Base-by-base conservation (phyloP, 2,888 invertebrate species). In the Glaucopsyche alexis region DNA sequence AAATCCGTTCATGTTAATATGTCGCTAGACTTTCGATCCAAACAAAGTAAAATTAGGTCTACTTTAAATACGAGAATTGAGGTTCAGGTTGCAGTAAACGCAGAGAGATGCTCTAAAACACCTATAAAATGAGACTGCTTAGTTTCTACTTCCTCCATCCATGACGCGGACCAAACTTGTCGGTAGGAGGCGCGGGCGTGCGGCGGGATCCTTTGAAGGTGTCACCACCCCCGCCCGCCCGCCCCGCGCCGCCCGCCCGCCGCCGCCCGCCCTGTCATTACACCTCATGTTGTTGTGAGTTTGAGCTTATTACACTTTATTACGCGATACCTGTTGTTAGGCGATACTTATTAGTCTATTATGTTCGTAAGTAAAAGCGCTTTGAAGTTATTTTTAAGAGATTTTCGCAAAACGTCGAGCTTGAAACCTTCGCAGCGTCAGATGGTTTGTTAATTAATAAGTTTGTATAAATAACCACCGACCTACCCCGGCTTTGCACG, bases 131-230 rank as follows among this genome's bases (percentile, higher is more conserved):
- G 29, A 29, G 29, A 29, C 29, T 29, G 29, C 29, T 4, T 29
- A 3, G 3, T 3, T 29, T 3, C 29, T 1, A 29, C 3, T 4
- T 29, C 29, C 29, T 19, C 19, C 5, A 16, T 9, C 19, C 55
- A 55, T 55, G 19, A 55, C 19, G 55, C 55, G 19, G 55, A 55
- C 55, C 55, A 55, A 19, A 55, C 55, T 19, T 55, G 19, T 55
- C 55, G 16, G 55, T 19, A 19, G 55, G 55, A 55, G 55, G 55
- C 55, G 19, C 55, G 55, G 55, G 16, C 16, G 55, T 19, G 19
- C 55, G 55, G 55, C 55, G 55, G 19, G 55, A 55, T 19, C 55
- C 55, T 55, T 55, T 55, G 55, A 55, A 52, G 55, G 55, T 55
- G 55, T 55, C 55, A 55, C 19, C 55, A 5, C 19, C 55, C 19